Evolutionary conservation across 1,140 invertebrate genomes (phyloP).

Genomic region (Aradophagus sp.): DNA sequence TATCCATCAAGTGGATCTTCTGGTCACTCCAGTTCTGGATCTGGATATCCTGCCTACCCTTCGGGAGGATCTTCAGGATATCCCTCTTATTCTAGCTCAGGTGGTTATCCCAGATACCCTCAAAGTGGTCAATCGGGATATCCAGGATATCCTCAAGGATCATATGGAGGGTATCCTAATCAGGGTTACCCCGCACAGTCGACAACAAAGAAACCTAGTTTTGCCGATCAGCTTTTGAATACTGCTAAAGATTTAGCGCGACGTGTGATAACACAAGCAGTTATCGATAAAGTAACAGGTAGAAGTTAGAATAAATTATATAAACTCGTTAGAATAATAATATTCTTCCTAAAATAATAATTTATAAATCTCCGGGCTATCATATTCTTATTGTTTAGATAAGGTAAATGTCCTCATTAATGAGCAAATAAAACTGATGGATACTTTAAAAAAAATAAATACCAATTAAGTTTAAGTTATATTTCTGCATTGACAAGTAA

Average conservation of each 20-base stretch:
- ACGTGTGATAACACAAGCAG: constrained; percentile 61
- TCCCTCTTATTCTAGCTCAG: constrained; percentile 16
- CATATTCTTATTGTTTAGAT: too few relatives aligned
- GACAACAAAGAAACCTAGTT: constrained; percentile 61
- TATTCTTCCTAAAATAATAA: too few relatives aligned
- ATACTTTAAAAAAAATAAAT: too few relatives aligned
- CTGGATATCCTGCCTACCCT: constrained; percentile 41
- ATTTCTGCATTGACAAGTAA: too few relatives aligned
- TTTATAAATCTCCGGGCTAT: too few relatives aligned
- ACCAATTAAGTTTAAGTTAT: too few relatives aligned
- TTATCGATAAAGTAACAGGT: constrained; percentile 65
- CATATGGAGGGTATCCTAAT: constrained; percentile 31
- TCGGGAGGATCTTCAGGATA: constrained; percentile 35
- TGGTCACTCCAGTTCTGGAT: constrained; percentile 6
- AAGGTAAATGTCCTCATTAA: too few relatives aligned
- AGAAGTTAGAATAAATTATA: constrained; percentile 46
- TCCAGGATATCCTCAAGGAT: constrained; percentile 12
- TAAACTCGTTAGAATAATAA: not conserved
- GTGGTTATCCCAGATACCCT: constrained; percentile 48
- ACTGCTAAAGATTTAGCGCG: constrained; percentile 65
- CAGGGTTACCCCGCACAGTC: constrained; percentile 40
- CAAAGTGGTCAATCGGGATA: constrained; percentile 11
- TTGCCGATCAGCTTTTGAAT: constrained; percentile 62
- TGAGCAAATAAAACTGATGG: too few relatives aligned
- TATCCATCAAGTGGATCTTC: constrained; percentile 44